Base-by-base conservation (phyloP, 2,113 vertebrate species). In the Scolopax mira region DNA sequence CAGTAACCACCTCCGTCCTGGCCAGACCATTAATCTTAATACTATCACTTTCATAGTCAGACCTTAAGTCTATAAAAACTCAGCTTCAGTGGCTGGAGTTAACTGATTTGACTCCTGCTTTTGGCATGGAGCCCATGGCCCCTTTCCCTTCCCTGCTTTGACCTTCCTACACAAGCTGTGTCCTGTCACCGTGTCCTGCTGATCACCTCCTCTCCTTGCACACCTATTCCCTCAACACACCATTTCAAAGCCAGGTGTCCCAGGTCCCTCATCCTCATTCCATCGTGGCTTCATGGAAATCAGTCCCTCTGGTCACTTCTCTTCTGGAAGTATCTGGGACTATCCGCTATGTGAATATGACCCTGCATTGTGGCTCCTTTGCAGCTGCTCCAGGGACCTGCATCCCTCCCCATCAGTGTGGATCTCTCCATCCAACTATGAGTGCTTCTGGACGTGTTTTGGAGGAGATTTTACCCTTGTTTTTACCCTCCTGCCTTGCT, bases 1-100 rank as follows among this genome's bases (percentile, higher is more conserved):
- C 2, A 60, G 65, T 8, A 81, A 64, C 18, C 0, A 0, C 27
- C 25, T 85, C 65, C 70, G 48, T 3, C 25, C 27, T 28, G 35
- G 35, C 64, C 61, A 84, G 42, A 60, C 49, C 37, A 39, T 27
- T 57, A n/a, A 75, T 41, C 41, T 72, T 30, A 75, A 31, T 55
- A 44, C 33, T 61, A 49, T 27, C 0, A 0, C 57, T 69, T 57
- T n/a, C 58, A 41, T 65, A 42, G 44, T 35, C 70, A 57, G 66
- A 88, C 39, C 8, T 35, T 13, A 67, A 71, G 25, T 49, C 16
- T 44, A 14, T 49, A n/a, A 57, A 93, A 57, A 61, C 25, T 41
- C 5, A 4, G 4, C 49, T 72, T 85, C 37, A 41, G 41, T 24
- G 71, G 55, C n/a, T 67, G 49, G 37, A 49, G 39, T 65, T 52